Evolutionary conservation across 2,113 vertebrate species (phyloP).

Genomic region (Spea bombifrons): DNA sequence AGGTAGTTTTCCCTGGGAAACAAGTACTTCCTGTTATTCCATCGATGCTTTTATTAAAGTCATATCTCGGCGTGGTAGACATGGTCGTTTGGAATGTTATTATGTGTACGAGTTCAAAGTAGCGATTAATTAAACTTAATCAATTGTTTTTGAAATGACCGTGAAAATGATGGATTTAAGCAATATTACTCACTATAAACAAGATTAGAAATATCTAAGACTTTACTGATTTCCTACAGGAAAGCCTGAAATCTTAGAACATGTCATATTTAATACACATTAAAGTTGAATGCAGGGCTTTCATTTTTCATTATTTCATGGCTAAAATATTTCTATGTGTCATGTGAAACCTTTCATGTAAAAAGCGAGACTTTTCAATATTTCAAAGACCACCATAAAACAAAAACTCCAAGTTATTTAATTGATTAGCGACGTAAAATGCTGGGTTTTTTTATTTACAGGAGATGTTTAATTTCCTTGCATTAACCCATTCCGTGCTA

Average conservation of each 20-base stretch:
- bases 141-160: constrained; percentile 31
- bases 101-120: constrained; percentile 13
- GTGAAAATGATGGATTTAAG: constrained; percentile 38
- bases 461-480: constrained; percentile 24
- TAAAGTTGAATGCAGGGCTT: constrained; percentile 21
- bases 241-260: constrained; percentile 17
- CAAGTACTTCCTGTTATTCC: too few species aligned
- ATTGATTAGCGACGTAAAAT: not conserved
- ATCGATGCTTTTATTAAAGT: not conserved
- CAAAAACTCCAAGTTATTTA: constrained; percentile 21
- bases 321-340: constrained; percentile 35
- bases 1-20: too few species aligned
- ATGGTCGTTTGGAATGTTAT: not conserved
- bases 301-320: constrained; percentile 37
- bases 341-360: constrained; percentile 1
- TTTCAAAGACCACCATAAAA: not conserved
- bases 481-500: too few species aligned
- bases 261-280: constrained; percentile 28
- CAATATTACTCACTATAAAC: constrained; percentile 1
- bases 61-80: not conserved
- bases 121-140: constrained; percentile 38
- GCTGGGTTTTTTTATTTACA: constrained; percentile 16
- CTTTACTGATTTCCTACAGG: constrained; percentile 15
- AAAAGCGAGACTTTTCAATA: constrained; percentile 14
- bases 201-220: constrained; percentile 33